Base-by-base conservation (phyloP, 1,140 invertebrate genomes). In the Heliconius hermathena region DNA sequence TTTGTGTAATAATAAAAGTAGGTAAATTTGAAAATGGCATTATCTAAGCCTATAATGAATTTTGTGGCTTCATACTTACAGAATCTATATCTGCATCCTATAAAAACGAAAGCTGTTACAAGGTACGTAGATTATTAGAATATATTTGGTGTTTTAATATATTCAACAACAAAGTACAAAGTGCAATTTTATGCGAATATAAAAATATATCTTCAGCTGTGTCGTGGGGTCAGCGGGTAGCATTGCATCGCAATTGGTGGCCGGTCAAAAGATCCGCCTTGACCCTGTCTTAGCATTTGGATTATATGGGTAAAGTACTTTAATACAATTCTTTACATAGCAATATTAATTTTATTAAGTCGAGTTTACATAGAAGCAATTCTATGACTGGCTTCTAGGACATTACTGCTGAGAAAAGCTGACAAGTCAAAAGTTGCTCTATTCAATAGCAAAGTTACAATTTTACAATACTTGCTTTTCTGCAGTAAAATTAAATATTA, bases 71-170 rank as follows among this genome's bases (percentile, higher is more conserved):
- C 95, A 71, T 97, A 97, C 93, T 95, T 97, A 82, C 95, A 96
- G 82, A 96, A 96, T 87, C 93, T 97, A 60, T 97, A 97, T 84
- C 95, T 95, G 74, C 95, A 96, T 92, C 97, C 97, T 3, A 92
- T 97, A 29, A 96, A 95, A 90, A 97, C 97, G 4, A 97, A 97
- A 93, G 96, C 97, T 36, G 91, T 97, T 74, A 97, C 96, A 49
- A 97, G 97, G 97, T 97, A 95, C 95, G 89, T 88, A 16, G 52
- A 66, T 66, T 52, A 22, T 77, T 75, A 20, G 76, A 22, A 66
- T 36, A 26, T 29, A 52, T 73, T 78, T 74, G 16, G 22, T 79
- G 1, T 52, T 72, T 26, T 81, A 26, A 66, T 16, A 13, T 66
- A 66, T 66, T 66, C 60, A 66, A 26, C 26, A 66, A 29, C 49